Evolutionary conservation across 2,797 vertebrate species (phyloP).

Genomic region (Triplophysa bombifrons): DNA sequence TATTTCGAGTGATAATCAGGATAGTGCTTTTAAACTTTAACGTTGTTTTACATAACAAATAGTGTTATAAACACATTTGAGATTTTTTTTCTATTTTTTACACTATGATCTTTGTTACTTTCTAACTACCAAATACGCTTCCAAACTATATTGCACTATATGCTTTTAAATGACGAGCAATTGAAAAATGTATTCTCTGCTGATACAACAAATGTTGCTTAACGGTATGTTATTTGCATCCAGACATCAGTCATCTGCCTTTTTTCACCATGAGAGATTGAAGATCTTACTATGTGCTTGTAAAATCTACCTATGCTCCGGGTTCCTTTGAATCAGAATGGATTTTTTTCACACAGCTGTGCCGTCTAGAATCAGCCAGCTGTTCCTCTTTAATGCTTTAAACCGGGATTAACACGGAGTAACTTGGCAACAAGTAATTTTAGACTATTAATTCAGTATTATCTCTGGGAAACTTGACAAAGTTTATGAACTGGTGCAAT

Average conservation of each 20-base stretch:
- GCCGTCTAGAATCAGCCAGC: constrained; percentile 62
- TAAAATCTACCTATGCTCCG: constrained; percentile 26
- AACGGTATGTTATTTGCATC: constrained; percentile 18
- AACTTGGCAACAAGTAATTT: constrained; percentile 74
- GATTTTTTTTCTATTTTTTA: no score
- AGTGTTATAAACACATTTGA: no score
- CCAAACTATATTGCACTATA: no score
- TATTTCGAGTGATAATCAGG: no score
- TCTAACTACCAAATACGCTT: no score
- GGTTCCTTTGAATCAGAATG: constrained; percentile 33
- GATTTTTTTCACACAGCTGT: constrained; percentile 42
- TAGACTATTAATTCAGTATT: constrained; percentile 67
- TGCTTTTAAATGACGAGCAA: constrained; percentile 38
- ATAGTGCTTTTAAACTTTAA: no score
- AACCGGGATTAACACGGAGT: constrained; percentile 66
- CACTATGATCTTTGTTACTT: no score
- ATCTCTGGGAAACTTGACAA: constrained; percentile 46
- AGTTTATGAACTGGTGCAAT: neutral
- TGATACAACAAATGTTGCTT: constrained; percentile 35
- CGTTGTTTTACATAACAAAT: no score
- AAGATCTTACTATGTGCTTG: constrained; percentile 8
- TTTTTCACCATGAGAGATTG: constrained; percentile 29
- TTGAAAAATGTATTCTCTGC: constrained; percentile 36
- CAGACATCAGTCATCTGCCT: constrained; percentile 13
- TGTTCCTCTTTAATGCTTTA: constrained; percentile 64